Evolutionary conservation across 2,113 vertebrate genomes (phyloP).

Genomic region (Strix uralensis): DNA sequence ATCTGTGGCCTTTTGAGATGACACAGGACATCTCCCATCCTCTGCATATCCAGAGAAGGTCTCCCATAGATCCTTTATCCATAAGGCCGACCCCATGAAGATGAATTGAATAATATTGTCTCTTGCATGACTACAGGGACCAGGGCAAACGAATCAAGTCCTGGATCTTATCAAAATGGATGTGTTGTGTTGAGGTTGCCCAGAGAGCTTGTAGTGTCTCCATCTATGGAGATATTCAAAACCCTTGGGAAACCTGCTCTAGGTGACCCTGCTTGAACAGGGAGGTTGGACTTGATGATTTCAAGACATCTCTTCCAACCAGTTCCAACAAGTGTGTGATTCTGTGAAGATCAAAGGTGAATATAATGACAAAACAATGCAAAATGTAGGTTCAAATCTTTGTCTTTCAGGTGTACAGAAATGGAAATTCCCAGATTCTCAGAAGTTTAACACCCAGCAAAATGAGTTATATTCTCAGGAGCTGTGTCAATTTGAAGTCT

Average conservation of each 20-base stretch:
- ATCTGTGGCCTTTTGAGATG: not conserved
- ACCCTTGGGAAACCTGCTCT: not conserved
- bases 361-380: not conserved
- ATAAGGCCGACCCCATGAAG: rapidly evolving
- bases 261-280: not conserved
- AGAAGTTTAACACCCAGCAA: not conserved
- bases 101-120: not conserved
- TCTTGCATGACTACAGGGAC: not conserved
- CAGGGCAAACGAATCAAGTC: not conserved
- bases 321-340: not conserved
- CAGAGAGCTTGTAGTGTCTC: not conserved
- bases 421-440: not conserved
- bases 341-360: not conserved
- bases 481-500: not conserved
- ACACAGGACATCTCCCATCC: not conserved
- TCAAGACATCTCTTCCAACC: not conserved
- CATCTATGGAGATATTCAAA: not conserved
- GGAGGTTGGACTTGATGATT: not conserved
- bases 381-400: not conserved
- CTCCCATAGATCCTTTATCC: not conserved
- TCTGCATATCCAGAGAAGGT: not conserved
- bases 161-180: not conserved
- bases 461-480: not conserved
- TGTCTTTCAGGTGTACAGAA: not conserved
- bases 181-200: not conserved